Evolutionary conservation across 2,797 vertebrate genomes (phyloP).

Genomic region (Artibeus jamaicensis): DNA sequence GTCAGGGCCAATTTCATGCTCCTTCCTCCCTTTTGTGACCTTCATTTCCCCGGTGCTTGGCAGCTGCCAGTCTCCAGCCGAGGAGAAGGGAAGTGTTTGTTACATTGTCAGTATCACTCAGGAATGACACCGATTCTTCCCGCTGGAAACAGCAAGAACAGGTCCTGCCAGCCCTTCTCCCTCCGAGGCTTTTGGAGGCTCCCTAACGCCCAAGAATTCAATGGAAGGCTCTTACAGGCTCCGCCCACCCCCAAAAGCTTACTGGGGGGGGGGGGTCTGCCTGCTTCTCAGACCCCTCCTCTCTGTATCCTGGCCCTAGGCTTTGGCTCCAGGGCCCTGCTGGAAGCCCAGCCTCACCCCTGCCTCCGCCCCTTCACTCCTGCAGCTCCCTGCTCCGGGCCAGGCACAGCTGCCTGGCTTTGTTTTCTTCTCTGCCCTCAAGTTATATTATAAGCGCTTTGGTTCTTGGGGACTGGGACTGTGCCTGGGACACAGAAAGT

Average conservation of each 20-base stretch:
- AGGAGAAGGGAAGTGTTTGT: background rate
- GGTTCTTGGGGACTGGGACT: background rate
- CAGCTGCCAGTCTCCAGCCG: constrained; percentile 47
- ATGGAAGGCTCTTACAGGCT: background rate
- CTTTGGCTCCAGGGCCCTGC: background rate
- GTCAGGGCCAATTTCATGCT: constrained; percentile 58
- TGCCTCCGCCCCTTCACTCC: background rate
- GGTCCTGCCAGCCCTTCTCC: background rate
- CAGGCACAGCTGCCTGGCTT: background rate
- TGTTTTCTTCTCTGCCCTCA: background rate
- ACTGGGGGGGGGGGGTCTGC: too few relatives aligned
- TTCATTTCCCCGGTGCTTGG: background rate
- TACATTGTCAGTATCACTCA: background rate
- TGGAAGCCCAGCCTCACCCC: background rate
- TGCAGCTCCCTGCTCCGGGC: too few relatives aligned
- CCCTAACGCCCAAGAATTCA: background rate
- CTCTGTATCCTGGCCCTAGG: too few relatives aligned
- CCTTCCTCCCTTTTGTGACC: background rate
- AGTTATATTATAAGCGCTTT: background rate
- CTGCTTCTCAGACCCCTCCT: too few relatives aligned
- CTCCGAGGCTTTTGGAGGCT: background rate
- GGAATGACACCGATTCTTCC: background rate
- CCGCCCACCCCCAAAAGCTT: background rate
- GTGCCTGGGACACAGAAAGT: background rate
- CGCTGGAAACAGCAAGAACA: background rate